Evolutionary conservation across 2,797 vertebrate genomes (phyloP), one percentile per base, ranked within the genome.

Genomic region (Sebastes vulpes): DNA sequence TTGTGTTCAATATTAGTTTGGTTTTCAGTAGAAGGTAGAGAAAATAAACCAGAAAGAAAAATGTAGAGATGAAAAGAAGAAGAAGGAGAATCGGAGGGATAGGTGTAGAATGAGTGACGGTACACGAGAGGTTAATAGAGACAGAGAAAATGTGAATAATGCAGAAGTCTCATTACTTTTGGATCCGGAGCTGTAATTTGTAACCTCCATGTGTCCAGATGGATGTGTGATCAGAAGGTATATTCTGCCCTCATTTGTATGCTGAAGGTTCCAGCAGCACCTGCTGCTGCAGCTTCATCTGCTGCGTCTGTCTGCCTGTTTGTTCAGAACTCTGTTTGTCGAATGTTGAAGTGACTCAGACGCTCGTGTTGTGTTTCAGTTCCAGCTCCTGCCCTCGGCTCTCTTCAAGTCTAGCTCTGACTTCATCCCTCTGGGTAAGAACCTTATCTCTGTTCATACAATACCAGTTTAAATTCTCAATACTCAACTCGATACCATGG

Each of bases 331-430:
- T 9, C 46, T 48, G 46, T 48, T 18, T 48, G 48, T 46, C 42
- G 0, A 46, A 50, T 4, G 8, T 50, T 20, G 14, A 50, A 20
- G 48, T 74, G 29, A 75, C 58, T 63, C 54, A 9, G 29, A 52
- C n/a, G 2, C 75, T 89, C n/a, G 11, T 89, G 16, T 72, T 81
- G 68, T 81, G 67, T 46, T 91, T 66, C 91, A 99, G 98, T 99
- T 99, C 90, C 99, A 99, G 94, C 97, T 99, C 48, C 96, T 99
- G 75, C 98, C 99, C 73, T 98, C 98, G 3, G 98, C 99, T 2
- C 97, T 99, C 56, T 99, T 99, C 95, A 99, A 98, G 93, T 98
- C 97, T 86, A 97, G 96, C 93, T 98, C 97, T 0, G 98, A 99
- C 93, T 99, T 99, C 95, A 98, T 98, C 90, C 97, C 98, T 79